phyloP scores from a whole-genome alignment of 2,113 vertebrate species.

The Tragelaphus buxtoni region DNA sequence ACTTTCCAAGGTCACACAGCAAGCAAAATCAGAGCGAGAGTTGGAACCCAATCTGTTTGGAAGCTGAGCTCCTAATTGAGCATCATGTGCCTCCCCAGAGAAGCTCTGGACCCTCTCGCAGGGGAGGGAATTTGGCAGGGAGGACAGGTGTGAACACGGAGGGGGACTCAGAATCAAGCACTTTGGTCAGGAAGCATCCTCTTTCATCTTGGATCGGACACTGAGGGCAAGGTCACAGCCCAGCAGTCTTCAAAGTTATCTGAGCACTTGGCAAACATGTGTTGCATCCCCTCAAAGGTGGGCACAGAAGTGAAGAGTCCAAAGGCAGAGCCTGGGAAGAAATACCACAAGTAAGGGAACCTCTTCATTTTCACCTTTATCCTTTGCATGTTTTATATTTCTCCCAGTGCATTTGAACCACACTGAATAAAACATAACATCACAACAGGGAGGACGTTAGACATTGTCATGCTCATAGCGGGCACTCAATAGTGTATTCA shows the following conservation, averaged over 20 bases:
- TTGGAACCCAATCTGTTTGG: neutral
- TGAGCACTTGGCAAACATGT: neutral
- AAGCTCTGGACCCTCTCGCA: neutral
- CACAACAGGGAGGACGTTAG: neutral
- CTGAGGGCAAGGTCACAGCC: neutral
- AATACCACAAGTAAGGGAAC: fast-evolving
- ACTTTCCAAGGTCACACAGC: neutral
- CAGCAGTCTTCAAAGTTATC: neutral
- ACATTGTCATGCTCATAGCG: fast-evolving
- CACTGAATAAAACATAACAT: neutral
- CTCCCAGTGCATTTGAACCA: neutral
- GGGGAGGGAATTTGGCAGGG: neutral
- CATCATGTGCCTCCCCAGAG: too few relatives aligned
- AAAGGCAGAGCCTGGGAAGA: neutral
- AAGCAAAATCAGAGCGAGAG: neutral
- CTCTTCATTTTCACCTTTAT: neutral
- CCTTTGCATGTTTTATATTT: neutral
- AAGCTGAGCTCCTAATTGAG: neutral
- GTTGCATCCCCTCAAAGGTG: fast-evolving
- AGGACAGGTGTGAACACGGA: neutral
- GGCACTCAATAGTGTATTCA: neutral
- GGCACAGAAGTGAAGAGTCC: neutral
- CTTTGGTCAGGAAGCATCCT: neutral
- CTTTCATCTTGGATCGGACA: neutral
- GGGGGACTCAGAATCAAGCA: too few relatives aligned